These are phyloP conservation scores for Aporophyla nigra DNA, from an alignment of 2,888 invertebrate species.

Conservation along the genomic window DNA sequence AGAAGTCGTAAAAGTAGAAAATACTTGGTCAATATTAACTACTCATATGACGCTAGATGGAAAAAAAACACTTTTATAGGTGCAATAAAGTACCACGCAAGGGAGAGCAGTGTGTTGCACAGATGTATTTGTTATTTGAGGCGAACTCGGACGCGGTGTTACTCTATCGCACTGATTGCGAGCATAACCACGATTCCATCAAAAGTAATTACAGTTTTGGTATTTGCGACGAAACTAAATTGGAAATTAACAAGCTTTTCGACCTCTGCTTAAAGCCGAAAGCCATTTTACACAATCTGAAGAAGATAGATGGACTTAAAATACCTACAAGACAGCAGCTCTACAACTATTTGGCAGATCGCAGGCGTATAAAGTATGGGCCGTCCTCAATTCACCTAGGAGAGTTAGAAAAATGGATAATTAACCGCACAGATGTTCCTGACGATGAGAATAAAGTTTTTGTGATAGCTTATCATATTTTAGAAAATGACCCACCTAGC, in stretches of 20 bases:
- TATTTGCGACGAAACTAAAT: constrained; percentile 42
- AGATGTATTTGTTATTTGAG: background rate
- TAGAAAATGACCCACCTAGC: no score
- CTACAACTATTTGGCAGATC: constrained; percentile 22
- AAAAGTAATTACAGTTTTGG: constrained; percentile 17
- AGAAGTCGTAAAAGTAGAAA: constrained; percentile 42
- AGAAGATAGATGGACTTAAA: constrained; percentile 22
- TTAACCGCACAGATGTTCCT: constrained; percentile 30
- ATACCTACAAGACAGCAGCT: constrained; percentile 33
- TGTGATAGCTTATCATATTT: constrained; percentile 30
- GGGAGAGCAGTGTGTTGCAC: background rate
- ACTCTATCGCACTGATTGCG: no score
- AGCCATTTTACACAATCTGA: constrained; percentile 9
- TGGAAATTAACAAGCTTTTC: constrained; percentile 36
- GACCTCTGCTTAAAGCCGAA: constrained; percentile 41
- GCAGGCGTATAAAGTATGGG: constrained; percentile 28
- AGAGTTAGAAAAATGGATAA: constrained; percentile 42
- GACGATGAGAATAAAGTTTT: constrained; percentile 35
- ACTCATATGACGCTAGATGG: constrained; percentile 14
- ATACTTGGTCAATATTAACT: constrained; percentile 34
- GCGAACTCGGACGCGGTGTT: background rate
- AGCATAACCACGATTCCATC: background rate
- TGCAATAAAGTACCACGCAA: constrained; percentile 3
- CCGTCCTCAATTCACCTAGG: constrained; percentile 22
- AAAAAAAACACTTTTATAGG: constrained; percentile 4